These are phyloP conservation scores for Gobio occitaniae DNA, from an alignment of 2,797 vertebrate species.

Conservation along the genomic window DNA sequence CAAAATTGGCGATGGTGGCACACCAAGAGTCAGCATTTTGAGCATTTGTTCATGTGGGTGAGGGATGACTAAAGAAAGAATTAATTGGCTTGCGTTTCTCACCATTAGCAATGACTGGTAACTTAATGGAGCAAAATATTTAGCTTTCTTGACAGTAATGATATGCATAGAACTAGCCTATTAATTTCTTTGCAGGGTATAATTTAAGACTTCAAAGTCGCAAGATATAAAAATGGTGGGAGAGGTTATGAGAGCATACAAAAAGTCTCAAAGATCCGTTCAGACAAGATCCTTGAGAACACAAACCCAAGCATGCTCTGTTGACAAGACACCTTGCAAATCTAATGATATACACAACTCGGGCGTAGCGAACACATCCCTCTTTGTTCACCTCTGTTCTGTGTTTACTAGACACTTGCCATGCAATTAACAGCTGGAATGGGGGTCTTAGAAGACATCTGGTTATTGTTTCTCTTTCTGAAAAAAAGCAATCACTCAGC, in stretches of 20 bases:
- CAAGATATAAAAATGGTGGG: conserved; percentile 32
- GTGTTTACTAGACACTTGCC: conserved; percentile 47
- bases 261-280: conserved; percentile 44
- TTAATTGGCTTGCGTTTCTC: background rate
- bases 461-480: conserved; percentile 43
- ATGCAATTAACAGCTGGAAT: conserved; percentile 50
- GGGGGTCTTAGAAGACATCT: conserved; percentile 38
- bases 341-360: conserved; percentile 35
- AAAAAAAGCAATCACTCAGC: conserved; percentile 33
- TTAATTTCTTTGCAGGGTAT: conserved; percentile 51
- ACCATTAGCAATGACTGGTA: conserved; percentile 13
- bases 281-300: conserved; percentile 39
- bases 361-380: conserved; percentile 11
- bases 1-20: conserved; percentile 1
- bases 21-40: conserved; percentile 20
- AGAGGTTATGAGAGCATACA: conserved; percentile 17
- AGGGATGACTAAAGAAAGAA: background rate
- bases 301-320: conserved; percentile 37
- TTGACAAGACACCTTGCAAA: conserved; percentile 39
- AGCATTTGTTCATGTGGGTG: conserved; percentile 9
- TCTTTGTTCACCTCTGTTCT: conserved; percentile 31
- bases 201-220: conserved; percentile 56
- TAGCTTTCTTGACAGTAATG: conserved; percentile 41
- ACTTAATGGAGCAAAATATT: conserved; percentile 32
- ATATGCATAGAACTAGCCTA: conserved; percentile 27